Base-by-base conservation (phyloP, 1,140 invertebrate species). In the Conopomorpha cramerella region DNA sequence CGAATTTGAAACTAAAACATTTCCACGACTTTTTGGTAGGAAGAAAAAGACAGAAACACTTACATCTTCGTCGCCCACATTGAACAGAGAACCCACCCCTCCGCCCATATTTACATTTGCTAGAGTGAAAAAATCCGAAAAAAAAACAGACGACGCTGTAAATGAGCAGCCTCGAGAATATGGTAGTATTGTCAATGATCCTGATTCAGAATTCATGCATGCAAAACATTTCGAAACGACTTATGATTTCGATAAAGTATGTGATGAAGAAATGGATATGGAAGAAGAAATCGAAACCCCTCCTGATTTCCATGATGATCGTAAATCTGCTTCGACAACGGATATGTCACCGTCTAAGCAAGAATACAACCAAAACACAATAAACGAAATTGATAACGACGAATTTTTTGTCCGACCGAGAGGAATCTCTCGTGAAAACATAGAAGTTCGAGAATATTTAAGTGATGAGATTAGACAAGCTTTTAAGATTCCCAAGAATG, bases 361-460 rank as follows among this genome's bases (percentile, higher is more conserved):
- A 60, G 65, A 74, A 57, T 66, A 63, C 49, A 70, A 60, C 48
- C 66, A 65, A 54, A n/a, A n/a, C n/a, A 86, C 90, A 0, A 83
- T 92, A 41, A 90, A 92, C 65, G 88, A 92, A 72, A 90, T 92
- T 37, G 85, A 92, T 52, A 90, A 90, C 2, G 90, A 93, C 58
- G 89, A 92, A 71, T 92, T 92, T 72, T 92, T 92, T 60, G 71
- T 92, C 29, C 78, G 89, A 35, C 85, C 87, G 52, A 85, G 86
- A 49, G 89, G 88, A 23, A 86, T 92, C 43, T 91, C 89, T 40
- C 85, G 89, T 44, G 90, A 90, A 57, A 87, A 92, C 63, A 88
- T 90, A 51, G 84, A 89, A 59, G 78, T 90, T 16, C 85, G 86
- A 27, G 82, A 85, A 54, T 89, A 89, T 42, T 80, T 92, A 29